Conservation (phyloP, 2,797 vertebrate genomes). For the Megalops cyprinoides region DNA sequence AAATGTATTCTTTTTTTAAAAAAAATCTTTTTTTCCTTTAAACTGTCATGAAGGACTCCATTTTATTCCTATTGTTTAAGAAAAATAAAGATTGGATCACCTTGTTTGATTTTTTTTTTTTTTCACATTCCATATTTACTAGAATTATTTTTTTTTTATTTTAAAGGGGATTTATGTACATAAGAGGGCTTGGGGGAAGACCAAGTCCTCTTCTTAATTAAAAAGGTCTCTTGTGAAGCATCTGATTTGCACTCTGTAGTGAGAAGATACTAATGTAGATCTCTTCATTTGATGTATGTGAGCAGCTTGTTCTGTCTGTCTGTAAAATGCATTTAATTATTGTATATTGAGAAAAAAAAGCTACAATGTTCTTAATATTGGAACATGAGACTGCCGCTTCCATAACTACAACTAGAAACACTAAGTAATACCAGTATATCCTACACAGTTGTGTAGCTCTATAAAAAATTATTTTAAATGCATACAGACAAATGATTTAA, state of each 20-base stretch:
- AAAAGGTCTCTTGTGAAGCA: constrained; percentile 87
- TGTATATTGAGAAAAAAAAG: constrained; percentile 90
- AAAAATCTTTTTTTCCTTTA: constrained; percentile 64
- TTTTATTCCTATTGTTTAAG: constrained; percentile 85
- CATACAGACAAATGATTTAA: constrained; percentile 79
- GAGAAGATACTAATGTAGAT: constrained; percentile 90
- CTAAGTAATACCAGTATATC: constrained; percentile 92
- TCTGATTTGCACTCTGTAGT: constrained; percentile 98
- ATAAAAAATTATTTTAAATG: constrained; percentile 81
- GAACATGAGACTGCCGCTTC: constrained; percentile 86
- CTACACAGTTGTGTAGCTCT: constrained; percentile 89
- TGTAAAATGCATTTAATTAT: constrained; percentile 92
- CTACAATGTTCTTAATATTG: constrained; percentile 82
- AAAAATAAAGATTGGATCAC: constrained; percentile 82
- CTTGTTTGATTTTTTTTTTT: constrained; percentile 83
- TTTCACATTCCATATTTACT: constrained; percentile 97
- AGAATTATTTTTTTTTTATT: constrained; percentile 76
- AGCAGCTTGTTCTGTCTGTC: constrained; percentile 93
- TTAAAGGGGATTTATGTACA: constrained; percentile 80
- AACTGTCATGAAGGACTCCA: constrained; percentile 90
- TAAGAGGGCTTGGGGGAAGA: constrained; percentile 80
- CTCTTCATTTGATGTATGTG: constrained; percentile 86
- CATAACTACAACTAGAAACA: constrained; percentile 90
- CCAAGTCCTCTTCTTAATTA: constrained; percentile 65
- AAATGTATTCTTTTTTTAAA: constrained; percentile 72